A percentile compares a stretch with the other conserved stretches of the same genome.
These are phyloP conservation scores for Osmerus mordax DNA, from an alignment of 2,113 vertebrate species.

Conservation along the genomic window DNA sequence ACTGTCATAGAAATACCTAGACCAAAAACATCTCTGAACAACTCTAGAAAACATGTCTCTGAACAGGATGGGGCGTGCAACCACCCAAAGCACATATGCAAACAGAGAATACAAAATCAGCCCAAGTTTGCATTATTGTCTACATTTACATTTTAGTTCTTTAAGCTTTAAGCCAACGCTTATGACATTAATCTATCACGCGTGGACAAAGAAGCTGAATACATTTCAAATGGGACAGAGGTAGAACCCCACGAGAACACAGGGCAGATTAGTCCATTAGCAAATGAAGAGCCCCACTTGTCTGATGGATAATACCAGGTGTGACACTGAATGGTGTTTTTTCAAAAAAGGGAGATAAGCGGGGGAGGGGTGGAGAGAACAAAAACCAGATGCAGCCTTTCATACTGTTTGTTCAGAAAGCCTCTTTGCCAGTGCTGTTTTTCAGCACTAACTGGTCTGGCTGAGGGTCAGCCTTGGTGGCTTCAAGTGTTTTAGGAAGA, in stretches of 20 bases:
- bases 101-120: constrained; percentile 49
- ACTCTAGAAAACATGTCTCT: constrained; percentile 29
- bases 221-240: constrained; percentile 58
- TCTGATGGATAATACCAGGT: constrained; percentile 70
- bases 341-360: constrained; percentile 24
- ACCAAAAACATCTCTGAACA: constrained; percentile 24
- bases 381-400: constrained; percentile 63
- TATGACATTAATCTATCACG: constrained; percentile 28
- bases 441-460: constrained; percentile 23
- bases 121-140: background rate
- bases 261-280: constrained; percentile 66
- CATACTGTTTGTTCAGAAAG: constrained; percentile 50
- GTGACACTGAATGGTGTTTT: constrained; percentile 60
- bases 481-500: constrained; percentile 12
- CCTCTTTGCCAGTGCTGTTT: constrained; percentile 31
- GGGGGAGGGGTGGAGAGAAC: constrained; percentile 52
- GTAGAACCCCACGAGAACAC: constrained; percentile 38
- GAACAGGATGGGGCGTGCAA: constrained; percentile 40
- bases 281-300: constrained; percentile 59
- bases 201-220: constrained; percentile 41
- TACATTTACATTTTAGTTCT: too few relatives aligned
- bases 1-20: constrained; percentile 52
- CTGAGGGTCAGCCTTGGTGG: constrained; percentile 3
- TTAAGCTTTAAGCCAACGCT: background rate
- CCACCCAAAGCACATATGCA: constrained; percentile 25